phyloP scores from a whole-genome alignment of 2,888 invertebrate genomes.

The Fissipunctia ypsillon region DNA sequence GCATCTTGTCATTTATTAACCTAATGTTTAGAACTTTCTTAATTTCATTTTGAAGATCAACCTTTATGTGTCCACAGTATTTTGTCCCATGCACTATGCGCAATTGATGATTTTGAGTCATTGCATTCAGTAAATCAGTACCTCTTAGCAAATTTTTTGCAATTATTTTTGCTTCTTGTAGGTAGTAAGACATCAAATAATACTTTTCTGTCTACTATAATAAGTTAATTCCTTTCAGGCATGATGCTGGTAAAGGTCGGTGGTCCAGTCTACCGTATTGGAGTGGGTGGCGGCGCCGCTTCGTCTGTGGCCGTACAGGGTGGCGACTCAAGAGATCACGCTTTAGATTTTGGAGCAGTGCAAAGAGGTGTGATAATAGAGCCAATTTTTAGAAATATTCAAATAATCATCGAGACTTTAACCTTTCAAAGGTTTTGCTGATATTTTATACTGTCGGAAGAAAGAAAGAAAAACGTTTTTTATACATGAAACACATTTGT shows the following conservation, averaged over 20 bases:
- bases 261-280: conserved; percentile 99
- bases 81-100: neutral
- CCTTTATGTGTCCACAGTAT: neutral
- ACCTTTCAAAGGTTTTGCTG: neutral
- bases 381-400: neutral
- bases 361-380: conserved; percentile 92
- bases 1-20: neutral
- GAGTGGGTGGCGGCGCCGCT: conserved; percentile 99
- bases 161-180: neutral
- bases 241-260: conserved; percentile 98
- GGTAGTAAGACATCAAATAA: neutral
- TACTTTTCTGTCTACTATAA: neutral
- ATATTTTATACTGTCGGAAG: neutral
- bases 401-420: neutral
- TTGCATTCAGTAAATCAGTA: neutral
- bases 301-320: conserved; percentile 99
- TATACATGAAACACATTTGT: neutral
- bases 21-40: neutral
- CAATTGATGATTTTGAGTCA: neutral
- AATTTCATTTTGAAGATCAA: neutral
- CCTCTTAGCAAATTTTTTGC: neutral
- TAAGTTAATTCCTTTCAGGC: conserved; percentile 84
- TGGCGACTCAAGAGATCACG: conserved; percentile 92
- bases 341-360: conserved; percentile 98
- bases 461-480: neutral